Percentiles rank a stretch among this genome's conserved stretches.
phyloP scores from a whole-genome alignment of 2,888 invertebrate genomes.

The Conomelus anceps region DNA sequence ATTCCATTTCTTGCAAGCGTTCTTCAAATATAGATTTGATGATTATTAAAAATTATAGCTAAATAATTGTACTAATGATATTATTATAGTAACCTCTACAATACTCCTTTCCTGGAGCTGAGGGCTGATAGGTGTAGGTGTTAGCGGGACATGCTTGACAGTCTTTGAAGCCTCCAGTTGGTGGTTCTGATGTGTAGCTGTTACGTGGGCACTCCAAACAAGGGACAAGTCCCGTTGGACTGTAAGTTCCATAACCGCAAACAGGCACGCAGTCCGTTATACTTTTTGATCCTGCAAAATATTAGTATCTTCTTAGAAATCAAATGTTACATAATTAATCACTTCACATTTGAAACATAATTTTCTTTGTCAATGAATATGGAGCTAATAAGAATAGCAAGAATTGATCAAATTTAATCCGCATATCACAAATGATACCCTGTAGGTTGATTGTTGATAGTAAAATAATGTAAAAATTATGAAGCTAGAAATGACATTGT shows the following conservation, averaged over 20 bases:
- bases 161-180: slow-evolving; percentile 84
- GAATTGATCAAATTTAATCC: too few species aligned
- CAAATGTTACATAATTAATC: not conserved
- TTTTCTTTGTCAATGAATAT: too few species aligned
- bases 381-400: too few species aligned
- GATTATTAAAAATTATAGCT: too few species aligned
- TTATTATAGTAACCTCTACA: slow-evolving; percentile 58
- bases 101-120: slow-evolving; percentile 73
- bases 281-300: slow-evolving; percentile 60
- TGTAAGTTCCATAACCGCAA: slow-evolving; percentile 93
- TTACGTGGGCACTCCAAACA: slow-evolving; percentile 91
- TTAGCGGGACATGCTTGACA: slow-evolving; percentile 88
- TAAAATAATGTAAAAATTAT: too few species aligned
- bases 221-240: slow-evolving; percentile 86
- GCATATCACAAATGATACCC: too few species aligned
- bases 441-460: too few species aligned
- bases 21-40: too few species aligned
- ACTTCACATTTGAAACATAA: too few species aligned
- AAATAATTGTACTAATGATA: not conserved
- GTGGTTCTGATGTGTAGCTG: slow-evolving; percentile 81
- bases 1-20: not conserved
- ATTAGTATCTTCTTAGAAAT: not conserved
- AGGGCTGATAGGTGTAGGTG: slow-evolving; percentile 84
- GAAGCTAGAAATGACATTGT: too few species aligned
- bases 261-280: slow-evolving; percentile 84